Conservation (phyloP, 1,140 invertebrate species). For the Rhynchophorus ferrugineus region DNA sequence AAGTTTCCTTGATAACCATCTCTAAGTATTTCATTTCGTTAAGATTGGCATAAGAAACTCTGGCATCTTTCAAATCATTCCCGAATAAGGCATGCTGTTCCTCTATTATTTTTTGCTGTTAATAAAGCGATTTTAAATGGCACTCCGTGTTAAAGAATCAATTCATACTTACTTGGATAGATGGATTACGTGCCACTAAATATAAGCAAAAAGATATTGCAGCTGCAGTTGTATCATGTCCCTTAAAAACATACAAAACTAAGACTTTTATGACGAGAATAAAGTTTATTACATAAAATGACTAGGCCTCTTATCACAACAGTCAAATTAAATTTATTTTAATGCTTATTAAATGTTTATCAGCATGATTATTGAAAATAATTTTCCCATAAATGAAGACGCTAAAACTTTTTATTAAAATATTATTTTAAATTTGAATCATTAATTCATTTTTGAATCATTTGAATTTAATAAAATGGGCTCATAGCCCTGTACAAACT, state of each 20-base stretch:
- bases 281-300: too few species aligned
- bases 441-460: too few species aligned
- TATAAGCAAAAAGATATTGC: slow-evolving; percentile 51
- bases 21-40: slow-evolving; percentile 65
- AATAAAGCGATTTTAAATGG: too few species aligned
- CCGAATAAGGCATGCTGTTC: slow-evolving; percentile 2
- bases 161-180: slow-evolving; percentile 46
- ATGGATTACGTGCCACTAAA: slow-evolving; percentile 48
- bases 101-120: background rate
- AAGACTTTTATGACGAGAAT: too few species aligned
- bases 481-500: too few species aligned
- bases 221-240: slow-evolving; percentile 64
- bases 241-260: slow-evolving; percentile 43
- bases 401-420: background rate
- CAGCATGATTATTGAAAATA: too few species aligned
- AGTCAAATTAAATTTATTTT: too few species aligned
- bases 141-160: slow-evolving; percentile 20
- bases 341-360: too few species aligned
- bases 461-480: too few species aligned
- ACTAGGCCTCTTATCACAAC: too few species aligned
- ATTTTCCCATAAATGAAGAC: too few species aligned
- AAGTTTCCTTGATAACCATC: slow-evolving; percentile 60
- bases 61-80: background rate
- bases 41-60: slow-evolving; percentile 50
- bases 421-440: too few species aligned